These are phyloP conservation scores for Brenthis daphne DNA, from an alignment of 2,888 invertebrate species.

Conservation along the genomic window DNA sequence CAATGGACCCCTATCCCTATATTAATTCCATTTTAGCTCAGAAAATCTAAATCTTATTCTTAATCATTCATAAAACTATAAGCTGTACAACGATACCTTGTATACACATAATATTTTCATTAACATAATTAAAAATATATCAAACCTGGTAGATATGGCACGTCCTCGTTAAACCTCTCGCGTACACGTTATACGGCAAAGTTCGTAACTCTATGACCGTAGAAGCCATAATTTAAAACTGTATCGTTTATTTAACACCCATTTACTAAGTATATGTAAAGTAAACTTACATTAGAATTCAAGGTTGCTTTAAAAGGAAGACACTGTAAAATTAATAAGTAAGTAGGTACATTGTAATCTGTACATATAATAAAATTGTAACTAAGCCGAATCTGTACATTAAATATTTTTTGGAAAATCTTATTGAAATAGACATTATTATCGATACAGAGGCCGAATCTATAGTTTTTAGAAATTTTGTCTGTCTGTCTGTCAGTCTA, in stretches of 20 bases:
- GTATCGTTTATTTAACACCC: slow-evolving; percentile 9
- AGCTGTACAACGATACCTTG: neutral
- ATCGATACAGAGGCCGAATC: no score
- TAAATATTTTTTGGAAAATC: no score
- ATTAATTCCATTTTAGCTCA: no score
- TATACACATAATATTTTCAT: neutral
- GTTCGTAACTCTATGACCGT: slow-evolving; percentile 1
- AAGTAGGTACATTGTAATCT: no score
- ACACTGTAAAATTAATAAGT: neutral
- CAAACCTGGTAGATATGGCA: slow-evolving; percentile 21
- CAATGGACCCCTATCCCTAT: no score
- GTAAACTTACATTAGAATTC: slow-evolving; percentile 21
- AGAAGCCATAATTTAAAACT: slow-evolving; percentile 2
- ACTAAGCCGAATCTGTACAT: no score
- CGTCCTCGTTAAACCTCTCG: slow-evolving; percentile 13
- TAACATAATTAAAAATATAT: neutral
- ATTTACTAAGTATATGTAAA: slow-evolving; percentile 17
- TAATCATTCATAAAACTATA: neutral
- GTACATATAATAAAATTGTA: no score
- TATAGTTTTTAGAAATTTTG: no score
- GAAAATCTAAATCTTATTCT: neutral
- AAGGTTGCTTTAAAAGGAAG: slow-evolving; percentile 16
- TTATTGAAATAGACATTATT: no score
- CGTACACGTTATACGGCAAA: neutral
- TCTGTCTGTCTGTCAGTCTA: no score